Percentiles rank a stretch among this genome's conserved stretches.
Conservation (phyloP, 2,888 invertebrate genomes). For the Digitonthophagus gazella region DNA sequence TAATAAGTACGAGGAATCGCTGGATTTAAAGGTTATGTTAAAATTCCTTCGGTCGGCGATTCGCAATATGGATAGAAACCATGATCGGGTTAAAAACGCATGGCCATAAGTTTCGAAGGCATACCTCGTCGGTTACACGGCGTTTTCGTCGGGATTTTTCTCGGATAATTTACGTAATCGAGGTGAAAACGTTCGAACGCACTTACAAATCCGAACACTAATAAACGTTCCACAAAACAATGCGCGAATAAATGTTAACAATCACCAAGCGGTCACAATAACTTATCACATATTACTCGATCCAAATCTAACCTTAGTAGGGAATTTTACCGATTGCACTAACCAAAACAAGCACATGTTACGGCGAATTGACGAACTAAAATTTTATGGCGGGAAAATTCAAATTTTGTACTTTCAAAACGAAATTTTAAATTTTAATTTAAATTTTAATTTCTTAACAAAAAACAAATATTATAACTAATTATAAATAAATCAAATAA, state of each 20-base stretch:
- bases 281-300: conserved; percentile 19
- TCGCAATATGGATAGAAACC: conserved; percentile 51
- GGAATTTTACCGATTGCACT: conserved; percentile 23
- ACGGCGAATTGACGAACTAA: background rate
- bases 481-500: no score
- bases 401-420: no score
- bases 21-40: background rate
- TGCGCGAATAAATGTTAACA: conserved; percentile 23
- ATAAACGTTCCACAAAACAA: conserved; percentile 19
- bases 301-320: conserved; percentile 28
- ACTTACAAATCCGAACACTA: conserved; percentile 11
- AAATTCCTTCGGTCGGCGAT: conserved; percentile 17
- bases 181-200: conserved; percentile 2
- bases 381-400: conserved; percentile 20
- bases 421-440: background rate
- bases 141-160: conserved; percentile 12
- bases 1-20: background rate
- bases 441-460: no score
- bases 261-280: conserved; percentile 22
- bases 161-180: conserved; percentile 24
- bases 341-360: conserved; percentile 25
- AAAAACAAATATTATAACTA: no score
- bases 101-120: conserved; percentile 40
- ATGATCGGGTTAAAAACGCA: conserved; percentile 51
- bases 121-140: conserved; percentile 20